phyloP scores from a whole-genome alignment of 2,888 invertebrate genomes.

The Ormyrus thymus region DNA sequence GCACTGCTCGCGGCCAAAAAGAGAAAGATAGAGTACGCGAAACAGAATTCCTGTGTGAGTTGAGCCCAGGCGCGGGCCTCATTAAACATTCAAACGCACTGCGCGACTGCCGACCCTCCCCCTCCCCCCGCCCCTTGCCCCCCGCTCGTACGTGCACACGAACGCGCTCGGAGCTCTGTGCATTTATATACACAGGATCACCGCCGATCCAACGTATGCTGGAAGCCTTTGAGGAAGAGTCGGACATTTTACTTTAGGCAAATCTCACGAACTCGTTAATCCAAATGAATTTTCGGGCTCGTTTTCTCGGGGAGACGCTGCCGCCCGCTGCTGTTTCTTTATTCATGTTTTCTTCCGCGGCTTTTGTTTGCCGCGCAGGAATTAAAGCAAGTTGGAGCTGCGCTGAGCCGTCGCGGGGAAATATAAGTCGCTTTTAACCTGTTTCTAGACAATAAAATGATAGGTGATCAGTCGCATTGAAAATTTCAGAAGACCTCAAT shows the following conservation, averaged over 20 bases:
- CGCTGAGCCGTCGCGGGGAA: too few species aligned
- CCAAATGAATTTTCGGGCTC: constrained; percentile 36
- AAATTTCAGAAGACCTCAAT: too few species aligned
- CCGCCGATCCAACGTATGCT: constrained; percentile 7
- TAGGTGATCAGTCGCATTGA: too few species aligned
- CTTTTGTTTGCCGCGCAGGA: background rate
- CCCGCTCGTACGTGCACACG: background rate
- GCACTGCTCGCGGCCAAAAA: background rate
- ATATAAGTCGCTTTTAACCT: too few species aligned
- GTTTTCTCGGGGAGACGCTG: background rate
- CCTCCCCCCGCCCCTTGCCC: background rate
- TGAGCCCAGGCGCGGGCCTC: constrained; percentile 15
- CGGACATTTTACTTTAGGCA: constrained; percentile 11
- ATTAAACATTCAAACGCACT: constrained; percentile 47
- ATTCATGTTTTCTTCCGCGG: background rate
- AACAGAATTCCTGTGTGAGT: constrained; percentile 31
- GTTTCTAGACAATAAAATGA: too few species aligned
- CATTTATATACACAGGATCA: constrained; percentile 9
- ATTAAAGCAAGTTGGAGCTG: background rate
- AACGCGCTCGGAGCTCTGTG: too few species aligned
- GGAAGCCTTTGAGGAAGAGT: background rate
- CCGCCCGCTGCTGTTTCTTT: background rate
- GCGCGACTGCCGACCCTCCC: background rate
- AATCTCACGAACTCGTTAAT: constrained; percentile 38
- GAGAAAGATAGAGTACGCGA: constrained; percentile 1